Percentiles rank a stretch among this genome's conserved stretches.
Evolutionary conservation across 2,888 invertebrate species (phyloP).

Genomic region (Drosophila demipolita): DNA sequence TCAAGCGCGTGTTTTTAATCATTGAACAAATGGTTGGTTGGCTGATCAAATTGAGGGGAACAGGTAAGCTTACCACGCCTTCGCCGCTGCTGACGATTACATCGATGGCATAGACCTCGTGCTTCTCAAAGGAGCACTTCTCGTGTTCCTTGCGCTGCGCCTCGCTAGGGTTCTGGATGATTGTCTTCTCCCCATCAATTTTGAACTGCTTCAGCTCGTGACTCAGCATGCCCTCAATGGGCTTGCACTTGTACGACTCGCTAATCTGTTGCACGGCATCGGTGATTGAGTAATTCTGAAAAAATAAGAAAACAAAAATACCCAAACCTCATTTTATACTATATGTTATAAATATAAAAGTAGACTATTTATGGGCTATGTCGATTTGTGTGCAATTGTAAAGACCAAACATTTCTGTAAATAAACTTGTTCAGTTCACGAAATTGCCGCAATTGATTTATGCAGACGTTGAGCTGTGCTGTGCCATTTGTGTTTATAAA

Average conservation of each 20-base stretch:
- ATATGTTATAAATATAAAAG: background rate
- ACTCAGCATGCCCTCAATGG: slow-evolving; percentile 97
- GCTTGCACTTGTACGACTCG: slow-evolving; percentile 97
- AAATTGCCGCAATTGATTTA: slow-evolving; percentile 63
- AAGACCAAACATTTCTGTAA: slow-evolving; percentile 66
- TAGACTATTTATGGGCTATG: background rate
- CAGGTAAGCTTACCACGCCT: slow-evolving; percentile 89
- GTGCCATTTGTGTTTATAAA: slow-evolving; percentile 35
- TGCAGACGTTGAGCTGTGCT: slow-evolving; percentile 73
- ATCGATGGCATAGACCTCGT: slow-evolving; percentile 99
- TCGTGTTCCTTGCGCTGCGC: slow-evolving; percentile 98
- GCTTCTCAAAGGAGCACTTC: slow-evolving; percentile 96
- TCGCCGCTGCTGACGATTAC: slow-evolving; percentile 98
- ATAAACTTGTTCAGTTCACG: slow-evolving; percentile 68
- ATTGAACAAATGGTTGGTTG: slow-evolving; percentile 70
- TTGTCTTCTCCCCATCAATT: slow-evolving; percentile 99
- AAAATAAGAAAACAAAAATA: slow-evolving; percentile 13
- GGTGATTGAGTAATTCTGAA: slow-evolving; percentile 94
- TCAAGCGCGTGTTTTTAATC: slow-evolving; percentile 84
- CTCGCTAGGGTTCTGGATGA: slow-evolving; percentile 98
- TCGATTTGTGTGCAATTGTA: slow-evolving; percentile 55
- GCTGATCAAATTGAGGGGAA: background rate
- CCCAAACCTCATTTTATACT: background rate
- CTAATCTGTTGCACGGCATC: slow-evolving; percentile 97
- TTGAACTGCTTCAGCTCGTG: slow-evolving; percentile 98